Conservation (phyloP, 1,140 invertebrate species). For the Lerema accius region DNA sequence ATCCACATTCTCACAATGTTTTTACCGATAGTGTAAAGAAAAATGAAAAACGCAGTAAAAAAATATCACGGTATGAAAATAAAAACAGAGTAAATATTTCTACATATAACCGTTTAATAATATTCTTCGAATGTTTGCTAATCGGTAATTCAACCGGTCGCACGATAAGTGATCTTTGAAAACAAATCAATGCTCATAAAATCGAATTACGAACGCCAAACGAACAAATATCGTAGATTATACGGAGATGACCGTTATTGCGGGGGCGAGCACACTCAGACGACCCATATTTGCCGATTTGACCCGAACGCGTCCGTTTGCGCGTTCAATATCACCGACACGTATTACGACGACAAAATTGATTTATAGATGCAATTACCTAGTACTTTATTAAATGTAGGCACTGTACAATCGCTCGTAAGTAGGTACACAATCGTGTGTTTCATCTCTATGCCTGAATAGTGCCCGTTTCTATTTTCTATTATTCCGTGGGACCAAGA, state of each 20-base stretch:
- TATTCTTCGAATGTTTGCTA: background rate
- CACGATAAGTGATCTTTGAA: background rate
- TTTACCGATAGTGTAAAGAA: no score
- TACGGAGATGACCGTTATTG: constrained; percentile 29
- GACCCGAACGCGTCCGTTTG: constrained; percentile 32
- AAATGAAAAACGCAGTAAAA: no score
- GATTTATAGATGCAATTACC: constrained; percentile 21
- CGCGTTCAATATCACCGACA: constrained; percentile 18
- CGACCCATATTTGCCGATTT: constrained; percentile 40
- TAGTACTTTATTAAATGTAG: no score
- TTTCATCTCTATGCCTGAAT: no score
- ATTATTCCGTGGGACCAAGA: no score
- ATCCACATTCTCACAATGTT: no score
- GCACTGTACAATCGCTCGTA: no score
- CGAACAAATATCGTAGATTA: constrained; percentile 10
- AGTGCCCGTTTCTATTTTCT: no score
- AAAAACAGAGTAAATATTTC: no score
- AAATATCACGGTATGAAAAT: no score
- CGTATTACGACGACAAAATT: constrained; percentile 17
- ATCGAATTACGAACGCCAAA: constrained; percentile 1
- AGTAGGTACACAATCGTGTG: no score
- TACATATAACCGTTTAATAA: background rate
- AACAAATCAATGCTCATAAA: background rate
- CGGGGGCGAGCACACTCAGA: constrained; percentile 41
- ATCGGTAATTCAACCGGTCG: background rate